Conservation (phyloP, 1,140 invertebrate genomes). For the Theocolax elegans region DNA sequence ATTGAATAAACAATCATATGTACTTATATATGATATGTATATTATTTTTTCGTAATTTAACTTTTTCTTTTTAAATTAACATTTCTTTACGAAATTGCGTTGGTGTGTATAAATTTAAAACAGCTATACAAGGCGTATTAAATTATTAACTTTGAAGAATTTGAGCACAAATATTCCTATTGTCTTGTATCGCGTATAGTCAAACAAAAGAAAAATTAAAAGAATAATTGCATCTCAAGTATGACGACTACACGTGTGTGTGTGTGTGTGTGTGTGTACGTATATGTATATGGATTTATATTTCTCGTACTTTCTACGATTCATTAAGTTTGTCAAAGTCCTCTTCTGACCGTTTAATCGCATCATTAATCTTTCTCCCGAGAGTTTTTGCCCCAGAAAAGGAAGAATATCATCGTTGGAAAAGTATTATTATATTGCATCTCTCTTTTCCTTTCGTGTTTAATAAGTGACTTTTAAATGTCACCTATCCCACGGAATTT, state of each 20-base stretch:
- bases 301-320: constrained; percentile 14
- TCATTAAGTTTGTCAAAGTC: constrained; percentile 9
- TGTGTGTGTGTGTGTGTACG: too few species aligned
- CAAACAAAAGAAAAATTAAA: not conserved
- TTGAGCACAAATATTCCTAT: too few species aligned
- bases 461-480: not conserved
- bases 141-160: too few species aligned
- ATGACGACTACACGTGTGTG: not conserved
- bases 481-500: not conserved
- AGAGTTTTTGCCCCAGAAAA: constrained; percentile 3
- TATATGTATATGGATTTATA: not conserved
- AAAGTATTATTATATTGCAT: constrained; percentile 3
- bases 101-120: too few species aligned
- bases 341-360: not conserved
- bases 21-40: too few species aligned
- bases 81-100: too few species aligned
- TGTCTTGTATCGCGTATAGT: too few species aligned
- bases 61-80: too few species aligned
- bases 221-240: not conserved
- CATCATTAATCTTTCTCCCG: constrained; percentile 6
- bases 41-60: too few species aligned
- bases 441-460: too few species aligned
- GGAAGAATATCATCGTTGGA: constrained; percentile 12
- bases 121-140: too few species aligned
- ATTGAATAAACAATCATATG: too few species aligned